Evolutionary conservation across 2,797 vertebrate genomes (phyloP), one percentile per base, ranked within the genome.

Genomic region (Strix occidentalis): DNA sequence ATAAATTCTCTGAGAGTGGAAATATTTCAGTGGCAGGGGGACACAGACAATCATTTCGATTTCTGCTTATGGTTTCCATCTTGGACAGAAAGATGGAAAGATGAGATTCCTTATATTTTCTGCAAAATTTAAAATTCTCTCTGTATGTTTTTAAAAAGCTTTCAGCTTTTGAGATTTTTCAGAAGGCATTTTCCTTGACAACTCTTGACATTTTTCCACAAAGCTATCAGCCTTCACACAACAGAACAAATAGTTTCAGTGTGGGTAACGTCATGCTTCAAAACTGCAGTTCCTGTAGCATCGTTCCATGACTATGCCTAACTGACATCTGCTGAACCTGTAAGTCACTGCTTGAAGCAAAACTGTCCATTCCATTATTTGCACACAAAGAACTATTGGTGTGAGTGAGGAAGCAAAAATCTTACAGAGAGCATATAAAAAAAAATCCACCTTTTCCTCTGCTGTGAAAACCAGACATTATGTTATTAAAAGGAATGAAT

Each of bases 221-320:
- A 92, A 95, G 71, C 45, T 83, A 84, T 46, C 70, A 60, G 41
- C 64, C 37, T 94, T 76, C 53, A 70, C 24, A 63, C 4, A 13
- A 91, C 76, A 64, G 70, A 94, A 76, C 80, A 93, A 95, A 91
- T 51, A 88, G 78, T 75, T 68, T 60, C 41, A 41, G n/a, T 56
- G 87, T 78, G 82, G 76, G 20, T 61, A 92, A 60, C 45, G 70
- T 39, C 64, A 46, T 25, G 61, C 90, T 95, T 84, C 64, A 85
- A 94, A 96, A 82, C 58, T 54, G n/a, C 48, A 28, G 58, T 51
- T 92, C 35, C 79, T 80, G 35, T 16, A 81, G 37, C 65, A 81
- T 29, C 9, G 0, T 41, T 84, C 69, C 56, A 35, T 17, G 21
- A 51, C 64, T 71, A 25, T 43, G 21, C 57, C 81, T 70, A n/a